Percentiles rank a stretch among this genome's conserved stretches.
Conservation (phyloP, 2,113 vertebrate species). For the Hyla sarda region DNA sequence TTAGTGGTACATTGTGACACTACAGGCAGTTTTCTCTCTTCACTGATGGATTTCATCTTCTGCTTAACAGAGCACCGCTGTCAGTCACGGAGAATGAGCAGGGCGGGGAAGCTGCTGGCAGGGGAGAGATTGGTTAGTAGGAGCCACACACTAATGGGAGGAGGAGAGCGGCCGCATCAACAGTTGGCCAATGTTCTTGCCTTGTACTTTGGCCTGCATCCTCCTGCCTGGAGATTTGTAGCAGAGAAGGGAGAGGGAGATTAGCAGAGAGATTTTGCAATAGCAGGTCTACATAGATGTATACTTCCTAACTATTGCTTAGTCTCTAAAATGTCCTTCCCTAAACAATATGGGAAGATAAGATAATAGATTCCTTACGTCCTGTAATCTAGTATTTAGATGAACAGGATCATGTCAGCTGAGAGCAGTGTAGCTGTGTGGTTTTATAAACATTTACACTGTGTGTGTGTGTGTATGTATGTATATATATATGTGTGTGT, state of each 20-base stretch:
- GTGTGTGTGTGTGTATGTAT: not conserved
- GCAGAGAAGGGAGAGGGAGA: constrained; percentile 51
- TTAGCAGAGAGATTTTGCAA: constrained; percentile 54
- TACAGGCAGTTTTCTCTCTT: constrained; percentile 62
- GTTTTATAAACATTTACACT: not conserved
- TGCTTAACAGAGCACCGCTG: constrained; percentile 63
- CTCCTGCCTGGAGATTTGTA: constrained; percentile 62
- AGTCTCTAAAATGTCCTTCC: not conserved
- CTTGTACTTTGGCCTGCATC: constrained; percentile 70
- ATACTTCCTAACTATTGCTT: not conserved
- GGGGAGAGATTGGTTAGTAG: constrained; percentile 55
- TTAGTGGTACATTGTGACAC: constrained; percentile 52
- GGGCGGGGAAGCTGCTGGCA: constrained; percentile 52
- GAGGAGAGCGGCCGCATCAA: constrained; percentile 60
- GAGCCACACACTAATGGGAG: constrained; percentile 45
- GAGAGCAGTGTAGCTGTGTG: not conserved
- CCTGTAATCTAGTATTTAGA: not conserved
- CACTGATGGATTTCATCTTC: constrained; percentile 65
- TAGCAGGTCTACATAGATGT: constrained; percentile 35
- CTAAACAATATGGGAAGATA: not conserved
- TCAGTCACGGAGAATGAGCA: constrained; percentile 66
- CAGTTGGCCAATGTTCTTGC: constrained; percentile 68
- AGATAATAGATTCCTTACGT: not conserved
- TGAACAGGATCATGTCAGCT: not conserved
- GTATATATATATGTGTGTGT: not conserved